These are phyloP conservation scores for Mesocricetus auratus DNA, from an alignment of 2,113 vertebrate species.

Conservation along the genomic window DNA sequence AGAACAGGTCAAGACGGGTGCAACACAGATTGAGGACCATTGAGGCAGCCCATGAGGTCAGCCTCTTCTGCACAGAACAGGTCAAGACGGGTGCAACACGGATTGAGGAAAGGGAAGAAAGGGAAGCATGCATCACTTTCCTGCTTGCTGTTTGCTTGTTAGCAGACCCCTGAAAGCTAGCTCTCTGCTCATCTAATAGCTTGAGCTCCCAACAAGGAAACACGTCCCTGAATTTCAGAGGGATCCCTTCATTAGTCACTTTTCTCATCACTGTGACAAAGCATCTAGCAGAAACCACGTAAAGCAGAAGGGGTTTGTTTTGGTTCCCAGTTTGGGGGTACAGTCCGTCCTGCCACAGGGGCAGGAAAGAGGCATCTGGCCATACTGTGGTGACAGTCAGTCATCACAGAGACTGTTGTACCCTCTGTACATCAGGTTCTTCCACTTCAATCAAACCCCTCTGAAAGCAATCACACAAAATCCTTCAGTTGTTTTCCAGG, in stretches of 20 bases:
- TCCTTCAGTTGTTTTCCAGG: neutral
- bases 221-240: neutral
- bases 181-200: neutral
- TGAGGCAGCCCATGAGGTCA: fast-evolving
- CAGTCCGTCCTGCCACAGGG: no score
- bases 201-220: conserved; percentile 8
- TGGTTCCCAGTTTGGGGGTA: neutral
- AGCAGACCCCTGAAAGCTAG: conserved; percentile 4
- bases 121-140: neutral
- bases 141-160: neutral
- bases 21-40: neutral
- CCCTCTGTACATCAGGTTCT: neutral
- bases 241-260: neutral
- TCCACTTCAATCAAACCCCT: neutral
- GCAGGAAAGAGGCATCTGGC: no score
- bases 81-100: neutral
- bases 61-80: neutral
- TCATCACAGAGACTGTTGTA: neutral
- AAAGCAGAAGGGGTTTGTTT: neutral
- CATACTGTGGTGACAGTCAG: no score
- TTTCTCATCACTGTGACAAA: neutral
- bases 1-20: neutral
- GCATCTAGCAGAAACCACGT: neutral
- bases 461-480: neutral
- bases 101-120: neutral